Conservation (phyloP, 2,797 vertebrate species). For the Argyrosomus regius region DNA sequence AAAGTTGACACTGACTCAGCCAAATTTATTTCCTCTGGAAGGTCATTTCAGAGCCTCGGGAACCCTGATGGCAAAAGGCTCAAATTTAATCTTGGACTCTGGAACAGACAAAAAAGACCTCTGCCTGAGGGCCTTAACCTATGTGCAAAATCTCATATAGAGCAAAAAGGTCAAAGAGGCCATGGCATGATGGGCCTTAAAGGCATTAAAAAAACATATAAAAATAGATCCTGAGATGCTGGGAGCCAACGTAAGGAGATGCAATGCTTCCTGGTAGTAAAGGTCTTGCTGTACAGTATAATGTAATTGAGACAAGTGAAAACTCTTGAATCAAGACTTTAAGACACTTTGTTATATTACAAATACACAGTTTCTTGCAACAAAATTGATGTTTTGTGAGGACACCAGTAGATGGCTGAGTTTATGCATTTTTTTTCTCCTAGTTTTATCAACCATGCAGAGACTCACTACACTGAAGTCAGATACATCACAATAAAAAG, state of each 20-base stretch:
- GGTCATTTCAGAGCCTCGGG: conserved; percentile 11
- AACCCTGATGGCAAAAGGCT: conserved; percentile 12
- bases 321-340: not conserved
- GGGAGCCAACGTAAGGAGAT: not conserved
- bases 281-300: not conserved
- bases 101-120: conserved; percentile 3
- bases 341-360: not conserved
- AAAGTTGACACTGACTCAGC: conserved; percentile 1
- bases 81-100: conserved; percentile 18
- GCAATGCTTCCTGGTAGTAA: not conserved
- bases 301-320: not conserved
- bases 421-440: not conserved
- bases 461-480: not conserved
- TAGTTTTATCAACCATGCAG: no score
- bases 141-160: not conserved
- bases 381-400: not conserved
- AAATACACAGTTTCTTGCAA: not conserved
- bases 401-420: not conserved
- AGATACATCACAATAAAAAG: not conserved
- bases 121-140: not conserved
- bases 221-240: not conserved
- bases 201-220: not conserved
- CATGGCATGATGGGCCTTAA: not conserved
- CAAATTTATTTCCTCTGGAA: conserved; percentile 14
- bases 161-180: conserved; percentile 7